Evolutionary conservation across 2,113 vertebrate species (phyloP), one percentile per base, ranked within the genome.

Genomic region (Eretmochelys imbricata): DNA sequence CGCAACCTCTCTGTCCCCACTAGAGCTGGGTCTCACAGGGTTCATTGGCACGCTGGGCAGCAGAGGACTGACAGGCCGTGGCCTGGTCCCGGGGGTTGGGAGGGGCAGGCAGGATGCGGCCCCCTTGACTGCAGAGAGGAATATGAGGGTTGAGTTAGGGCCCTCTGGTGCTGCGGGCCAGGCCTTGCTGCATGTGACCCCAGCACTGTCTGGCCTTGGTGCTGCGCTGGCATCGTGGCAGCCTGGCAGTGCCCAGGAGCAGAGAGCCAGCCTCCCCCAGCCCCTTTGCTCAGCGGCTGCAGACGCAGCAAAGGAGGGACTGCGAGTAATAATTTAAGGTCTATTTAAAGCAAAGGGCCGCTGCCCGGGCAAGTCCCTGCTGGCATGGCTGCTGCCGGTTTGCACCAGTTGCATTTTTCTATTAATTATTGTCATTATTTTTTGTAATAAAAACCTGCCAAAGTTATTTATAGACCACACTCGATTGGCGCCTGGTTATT

Each of bases 401-500:
- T 22, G 65, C n/a, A 22, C 65, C 57, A 29, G 57, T 31, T 62
- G 17, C 35, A 9, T 38, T 10, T 72, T 72, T 72, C n/a, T 72
- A 38, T 38, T 72, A 72, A 72, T 38, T 38, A 48, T 76, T 88
- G 72, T 88, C 35, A 20, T 84, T 84, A 82, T 90, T 79, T 38
- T 89, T 83, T 87, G 55, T 90, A 80, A 49, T 69, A 51, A 89
- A 11, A 62, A 48, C 53, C 55, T 65, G 83, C 90, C 42, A 82
- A 86, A 88, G 42, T 79, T 95, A 96, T 92, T 96, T 93, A 89
- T 87, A 88, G 69, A 72, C 3, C 35, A 1, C 1, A 2, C 42
- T 16, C 2, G 20, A 1, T 2, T 6, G 7, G 8, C 1, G 6
- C 4, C 20, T 75, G 59, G 29, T 75, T 24, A 48, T 6, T 7